These are phyloP conservation scores for Lepidocyrtinus sp. DNA, from an alignment of 2,888 invertebrate genomes.

Conservation along the genomic window DNA sequence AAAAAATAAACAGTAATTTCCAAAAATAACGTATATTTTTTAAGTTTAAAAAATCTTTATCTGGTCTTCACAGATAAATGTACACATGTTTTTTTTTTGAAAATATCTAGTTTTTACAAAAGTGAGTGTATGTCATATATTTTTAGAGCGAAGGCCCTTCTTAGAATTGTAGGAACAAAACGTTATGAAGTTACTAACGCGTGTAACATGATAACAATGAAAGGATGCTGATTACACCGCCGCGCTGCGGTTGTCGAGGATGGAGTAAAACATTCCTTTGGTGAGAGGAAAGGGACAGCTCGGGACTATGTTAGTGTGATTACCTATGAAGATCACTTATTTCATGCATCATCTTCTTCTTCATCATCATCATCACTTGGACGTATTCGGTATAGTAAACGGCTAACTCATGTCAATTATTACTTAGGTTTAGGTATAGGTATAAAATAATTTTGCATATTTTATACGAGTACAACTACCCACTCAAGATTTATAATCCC, in stretches of 20 bases:
- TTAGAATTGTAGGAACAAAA: background rate
- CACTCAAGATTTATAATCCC: conserved; percentile 5
- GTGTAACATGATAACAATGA: conserved; percentile 4
- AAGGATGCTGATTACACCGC: background rate
- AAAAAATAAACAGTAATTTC: no score
- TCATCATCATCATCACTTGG: background rate
- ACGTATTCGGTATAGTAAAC: background rate
- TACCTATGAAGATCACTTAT: conserved; percentile 27
- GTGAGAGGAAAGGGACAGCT: conserved; percentile 37
- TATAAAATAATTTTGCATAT: background rate
- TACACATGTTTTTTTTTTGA: background rate
- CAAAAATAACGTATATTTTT: no score
- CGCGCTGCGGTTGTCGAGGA: background rate
- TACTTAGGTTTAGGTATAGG: background rate
- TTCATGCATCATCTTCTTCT: conserved; percentile 25
- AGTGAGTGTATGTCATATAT: background rate
- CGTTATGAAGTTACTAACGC: background rate
- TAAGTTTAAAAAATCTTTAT: no score
- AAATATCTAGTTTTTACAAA: background rate
- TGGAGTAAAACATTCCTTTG: conserved; percentile 40
- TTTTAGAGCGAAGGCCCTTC: background rate
- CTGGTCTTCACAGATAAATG: background rate
- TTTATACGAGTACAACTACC: conserved; percentile 1
- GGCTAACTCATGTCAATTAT: conserved; percentile 6
- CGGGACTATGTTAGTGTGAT: conserved; percentile 19